phyloP scores from a whole-genome alignment of 2,888 invertebrate species.

The Limnephilus rhombicus region DNA sequence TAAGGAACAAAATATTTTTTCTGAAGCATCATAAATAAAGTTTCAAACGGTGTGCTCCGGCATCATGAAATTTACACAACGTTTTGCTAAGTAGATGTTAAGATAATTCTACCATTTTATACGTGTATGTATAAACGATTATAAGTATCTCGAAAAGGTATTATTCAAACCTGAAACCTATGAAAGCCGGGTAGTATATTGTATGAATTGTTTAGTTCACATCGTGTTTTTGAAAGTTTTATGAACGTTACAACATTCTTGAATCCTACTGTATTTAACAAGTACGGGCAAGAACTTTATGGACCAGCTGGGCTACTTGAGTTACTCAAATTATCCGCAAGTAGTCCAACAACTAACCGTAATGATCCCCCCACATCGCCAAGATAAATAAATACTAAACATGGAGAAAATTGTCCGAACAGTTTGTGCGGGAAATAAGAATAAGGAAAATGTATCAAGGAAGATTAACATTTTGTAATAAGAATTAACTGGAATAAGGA shows the following conservation, averaged over 20 bases:
- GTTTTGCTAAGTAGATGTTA: too few species aligned
- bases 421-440: background rate
- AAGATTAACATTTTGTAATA: background rate
- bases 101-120: too few species aligned
- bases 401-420: background rate
- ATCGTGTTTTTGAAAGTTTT: background rate
- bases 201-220: too few species aligned
- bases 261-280: background rate
- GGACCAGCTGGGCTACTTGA: background rate
- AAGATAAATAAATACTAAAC: background rate
- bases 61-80: too few species aligned
- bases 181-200: background rate
- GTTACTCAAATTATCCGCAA: slow-evolving; percentile 9
- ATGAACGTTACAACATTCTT: background rate
- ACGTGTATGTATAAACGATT: too few species aligned
- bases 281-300: background rate
- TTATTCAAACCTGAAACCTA: too few species aligned
- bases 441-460: background rate
- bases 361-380: background rate
- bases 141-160: too few species aligned
- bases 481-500: background rate
- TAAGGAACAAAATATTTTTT: too few species aligned
- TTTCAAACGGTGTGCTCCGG: too few species aligned
- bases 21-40: too few species aligned
- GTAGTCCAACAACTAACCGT: background rate